A percentile compares a stretch with the other conserved stretches of the same genome.
phyloP scores from a whole-genome alignment of 2,888 invertebrate species.

The Ectobius pallidus region DNA sequence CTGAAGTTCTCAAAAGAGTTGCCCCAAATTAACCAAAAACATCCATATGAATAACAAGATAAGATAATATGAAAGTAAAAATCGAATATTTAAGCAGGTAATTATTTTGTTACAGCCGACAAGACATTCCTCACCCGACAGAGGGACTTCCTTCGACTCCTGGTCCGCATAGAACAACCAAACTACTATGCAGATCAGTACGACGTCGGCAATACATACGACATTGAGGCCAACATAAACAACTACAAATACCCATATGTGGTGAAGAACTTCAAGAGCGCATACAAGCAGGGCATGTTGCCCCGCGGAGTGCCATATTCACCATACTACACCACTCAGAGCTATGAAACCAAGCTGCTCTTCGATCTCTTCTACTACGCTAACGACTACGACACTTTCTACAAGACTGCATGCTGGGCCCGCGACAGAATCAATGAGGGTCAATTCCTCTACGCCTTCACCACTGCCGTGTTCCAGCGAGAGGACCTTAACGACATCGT shows the following conservation, averaged over 20 bases:
- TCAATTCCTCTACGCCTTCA: conserved; percentile 67
- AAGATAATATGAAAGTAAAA: no score
- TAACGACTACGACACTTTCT: conserved; percentile 66
- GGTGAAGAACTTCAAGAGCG: conserved; percentile 45
- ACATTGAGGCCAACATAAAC: conserved; percentile 55
- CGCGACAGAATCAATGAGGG: conserved; percentile 68
- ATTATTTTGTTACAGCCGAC: conserved; percentile 46
- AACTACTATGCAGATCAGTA: conserved; percentile 54
- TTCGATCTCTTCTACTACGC: conserved; percentile 65
- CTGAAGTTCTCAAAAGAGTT: no score
- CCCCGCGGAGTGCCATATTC: conserved; percentile 61
- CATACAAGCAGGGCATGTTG: conserved; percentile 55
- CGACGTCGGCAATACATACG: conserved; percentile 53
- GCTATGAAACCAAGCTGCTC: conserved; percentile 58
- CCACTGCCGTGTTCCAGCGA: conserved; percentile 65
- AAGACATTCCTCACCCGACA: conserved; percentile 56
- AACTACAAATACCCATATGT: conserved; percentile 56
- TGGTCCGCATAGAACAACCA: conserved; percentile 56
- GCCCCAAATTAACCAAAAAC: no score
- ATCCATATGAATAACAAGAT: no score
- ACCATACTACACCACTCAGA: conserved; percentile 48
- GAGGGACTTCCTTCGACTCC: conserved; percentile 57
- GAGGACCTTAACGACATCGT: conserved; percentile 63
- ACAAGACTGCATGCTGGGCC: conserved; percentile 69
- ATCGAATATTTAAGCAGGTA: no score